Conservation (phyloP, 2,797 vertebrate genomes). For the Nannoperca obscura region DNA sequence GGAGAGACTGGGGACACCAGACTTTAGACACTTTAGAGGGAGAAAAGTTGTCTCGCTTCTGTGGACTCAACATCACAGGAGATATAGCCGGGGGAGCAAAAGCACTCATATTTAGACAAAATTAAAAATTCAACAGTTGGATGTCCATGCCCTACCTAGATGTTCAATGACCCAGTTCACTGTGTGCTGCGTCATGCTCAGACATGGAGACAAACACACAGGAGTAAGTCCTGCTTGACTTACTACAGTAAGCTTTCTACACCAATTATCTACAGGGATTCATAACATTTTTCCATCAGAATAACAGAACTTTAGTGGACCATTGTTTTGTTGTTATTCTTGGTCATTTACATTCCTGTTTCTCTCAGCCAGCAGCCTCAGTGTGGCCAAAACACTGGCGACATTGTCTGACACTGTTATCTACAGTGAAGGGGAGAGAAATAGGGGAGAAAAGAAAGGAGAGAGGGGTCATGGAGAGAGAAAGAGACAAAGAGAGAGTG, state of each 20-base stretch:
- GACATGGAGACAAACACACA: conserved; percentile 20
- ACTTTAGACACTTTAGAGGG: conserved; percentile 44
- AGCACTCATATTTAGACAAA: conserved; percentile 62
- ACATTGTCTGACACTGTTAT: conserved; percentile 72
- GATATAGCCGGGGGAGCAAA: conserved; percentile 22
- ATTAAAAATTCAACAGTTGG: conserved; percentile 76
- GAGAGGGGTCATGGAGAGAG: conserved; percentile 37
- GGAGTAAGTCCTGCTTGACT: background rate
- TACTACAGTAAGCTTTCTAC: background rate
- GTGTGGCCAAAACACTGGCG: conserved; percentile 63
- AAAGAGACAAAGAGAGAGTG: conserved; percentile 37
- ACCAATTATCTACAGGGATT: conserved; percentile 23
- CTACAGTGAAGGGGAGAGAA: conserved; percentile 49
- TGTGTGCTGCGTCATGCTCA: conserved; percentile 45
- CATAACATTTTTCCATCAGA: conserved; percentile 33
- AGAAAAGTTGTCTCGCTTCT: conserved; percentile 48
- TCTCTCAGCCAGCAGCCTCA: conserved; percentile 53
- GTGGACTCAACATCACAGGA: conserved; percentile 47
- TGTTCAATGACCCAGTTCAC: conserved; percentile 77
- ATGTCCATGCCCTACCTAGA: conserved; percentile 49
- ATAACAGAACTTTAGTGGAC: conserved; percentile 38
- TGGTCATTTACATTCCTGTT: conserved; percentile 61
- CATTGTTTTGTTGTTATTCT: conserved; percentile 49
- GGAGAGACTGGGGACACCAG: conserved; percentile 32
- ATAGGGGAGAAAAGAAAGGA: conserved; percentile 6